A percentile compares a stretch with the other conserved stretches of the same genome.
These are phyloP conservation scores for Nilaparvata lugens DNA, from an alignment of 1,140 invertebrate genomes.

Conservation along the genomic window DNA sequence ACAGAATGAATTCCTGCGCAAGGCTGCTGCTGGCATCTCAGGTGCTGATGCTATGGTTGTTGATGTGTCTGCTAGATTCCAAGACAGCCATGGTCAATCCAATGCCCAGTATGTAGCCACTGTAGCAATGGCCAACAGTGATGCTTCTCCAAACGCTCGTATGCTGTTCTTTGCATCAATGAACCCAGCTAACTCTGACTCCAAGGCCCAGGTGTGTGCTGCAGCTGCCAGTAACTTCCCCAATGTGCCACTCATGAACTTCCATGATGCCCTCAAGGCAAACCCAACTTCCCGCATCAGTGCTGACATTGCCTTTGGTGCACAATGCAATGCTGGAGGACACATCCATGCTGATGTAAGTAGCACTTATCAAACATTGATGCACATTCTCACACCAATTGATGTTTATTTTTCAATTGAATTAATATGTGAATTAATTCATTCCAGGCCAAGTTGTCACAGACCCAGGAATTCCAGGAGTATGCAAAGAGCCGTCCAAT, in stretches of 20 bases:
- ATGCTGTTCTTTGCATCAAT: constrained; percentile 35
- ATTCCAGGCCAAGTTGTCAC: constrained; percentile 36
- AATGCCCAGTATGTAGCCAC: constrained; percentile 39
- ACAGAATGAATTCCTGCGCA: constrained; percentile 40
- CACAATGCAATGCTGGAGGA: constrained; percentile 25
- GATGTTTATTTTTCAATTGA: no score
- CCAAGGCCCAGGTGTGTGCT: constrained; percentile 7
- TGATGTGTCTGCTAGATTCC: constrained; percentile 42
- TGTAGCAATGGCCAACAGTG: constrained; percentile 40
- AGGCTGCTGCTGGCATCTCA: constrained; percentile 39
- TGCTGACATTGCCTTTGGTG: constrained; percentile 40
- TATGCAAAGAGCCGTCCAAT: constrained; percentile 35
- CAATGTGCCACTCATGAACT: constrained; percentile 39
- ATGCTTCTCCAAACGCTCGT: constrained; percentile 42
- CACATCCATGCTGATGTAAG: constrained; percentile 33
- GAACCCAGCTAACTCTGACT: constrained; percentile 25
- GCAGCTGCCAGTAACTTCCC: constrained; percentile 33
- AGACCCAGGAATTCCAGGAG: constrained; percentile 40
- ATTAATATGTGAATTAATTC: no score
- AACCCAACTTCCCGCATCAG: constrained; percentile 39
- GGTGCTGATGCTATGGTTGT: constrained; percentile 37
- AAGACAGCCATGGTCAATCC: constrained; percentile 31
- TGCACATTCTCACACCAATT: no score
- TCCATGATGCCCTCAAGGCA: constrained; percentile 40
- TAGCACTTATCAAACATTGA: no score